Evolutionary conservation across 2,888 invertebrate genomes (phyloP), one percentile per base, ranked within the genome.

Genomic region (Drosophila mulleri): DNA sequence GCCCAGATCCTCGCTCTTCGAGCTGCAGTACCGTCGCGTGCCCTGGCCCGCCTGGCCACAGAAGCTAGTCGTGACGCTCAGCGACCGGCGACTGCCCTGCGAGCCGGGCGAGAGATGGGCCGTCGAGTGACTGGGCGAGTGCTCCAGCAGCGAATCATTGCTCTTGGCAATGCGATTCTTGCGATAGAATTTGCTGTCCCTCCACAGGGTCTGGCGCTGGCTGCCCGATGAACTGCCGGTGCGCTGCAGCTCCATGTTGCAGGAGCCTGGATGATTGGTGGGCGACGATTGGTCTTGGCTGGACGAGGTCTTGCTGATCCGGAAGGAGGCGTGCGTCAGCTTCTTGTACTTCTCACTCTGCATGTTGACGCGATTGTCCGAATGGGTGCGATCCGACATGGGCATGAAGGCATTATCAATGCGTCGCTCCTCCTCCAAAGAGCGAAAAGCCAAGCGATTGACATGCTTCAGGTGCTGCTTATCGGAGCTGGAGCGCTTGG

Each of bases 81-180:
- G 63, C 87, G 86, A 86, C 11, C 86, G 83, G 26, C 86, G 83
- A 68, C 83, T 83, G 48, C 83, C 83, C 18, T 50, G 50, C 23
- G 90, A 89, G 37, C 91, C 87, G 65, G 92, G 91, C 47, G 92
- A 92, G 8, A 92, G 80, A 20, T 92, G 82, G 11, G 87, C 82
- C 67, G 91, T 88, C 0, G 79, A 77, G 41, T 91, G 89, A 68
- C 88, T 89, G 1, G 91, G 90, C n/a, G 91, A 91, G n/a, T 89
- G 91, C 63, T 93, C 93, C 67, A 92, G 77, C 57, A 93, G 80
- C 1, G 93, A 93, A 72, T 93, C 93, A 69, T 93, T 93, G 26
- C 93, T 93, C 78, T 93, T 93, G 66, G 93, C 93, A 39, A 93
- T 92, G 59, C 92, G 92, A 77, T 91, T 93, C 75, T 93, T 93